Percentiles rank a stretch among this genome's conserved stretches.
Conservation (phyloP, 2,113 vertebrate species). For the Camelus dromedarius region DNA sequence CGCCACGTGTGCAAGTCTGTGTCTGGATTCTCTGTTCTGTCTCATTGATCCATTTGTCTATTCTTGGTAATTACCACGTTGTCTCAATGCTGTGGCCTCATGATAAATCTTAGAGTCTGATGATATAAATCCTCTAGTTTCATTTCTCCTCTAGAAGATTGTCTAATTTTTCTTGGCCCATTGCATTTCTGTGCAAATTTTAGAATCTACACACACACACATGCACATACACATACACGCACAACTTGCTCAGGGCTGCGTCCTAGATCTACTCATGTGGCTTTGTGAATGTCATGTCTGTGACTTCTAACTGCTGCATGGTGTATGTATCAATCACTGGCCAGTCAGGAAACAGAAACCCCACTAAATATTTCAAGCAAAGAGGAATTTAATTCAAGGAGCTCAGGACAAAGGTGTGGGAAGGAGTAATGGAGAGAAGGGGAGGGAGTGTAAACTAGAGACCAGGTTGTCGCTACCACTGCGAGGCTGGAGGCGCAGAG, state of each 20-base stretch:
- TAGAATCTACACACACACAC: not conserved
- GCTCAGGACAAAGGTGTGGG: not conserved
- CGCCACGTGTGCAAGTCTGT: not conserved
- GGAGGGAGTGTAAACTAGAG: not conserved
- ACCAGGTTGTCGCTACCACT: not conserved
- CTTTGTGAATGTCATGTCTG: not conserved
- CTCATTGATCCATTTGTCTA: not conserved
- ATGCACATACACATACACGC: not conserved
- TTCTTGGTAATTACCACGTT: not conserved
- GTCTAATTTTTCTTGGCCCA: not conserved
- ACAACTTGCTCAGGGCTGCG: not conserved
- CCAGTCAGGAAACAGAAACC: not conserved
- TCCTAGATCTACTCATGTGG: not conserved
- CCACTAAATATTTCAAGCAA: not conserved
- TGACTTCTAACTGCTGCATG: not conserved
- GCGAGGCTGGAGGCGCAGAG: not conserved
- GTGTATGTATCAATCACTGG: not conserved
- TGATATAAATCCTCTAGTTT: not conserved
- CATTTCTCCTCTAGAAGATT: not conserved
- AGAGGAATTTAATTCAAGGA: not conserved
- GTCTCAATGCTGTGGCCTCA: rapidly evolving
- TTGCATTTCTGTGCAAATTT: not conserved
- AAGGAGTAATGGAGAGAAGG: not conserved
- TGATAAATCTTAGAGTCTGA: too few relatives aligned
- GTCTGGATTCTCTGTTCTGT: not conserved